Evolutionary conservation across 2,113 vertebrate species (phyloP), one percentile per base, ranked within the genome.

Genomic region (Pica pica): DNA sequence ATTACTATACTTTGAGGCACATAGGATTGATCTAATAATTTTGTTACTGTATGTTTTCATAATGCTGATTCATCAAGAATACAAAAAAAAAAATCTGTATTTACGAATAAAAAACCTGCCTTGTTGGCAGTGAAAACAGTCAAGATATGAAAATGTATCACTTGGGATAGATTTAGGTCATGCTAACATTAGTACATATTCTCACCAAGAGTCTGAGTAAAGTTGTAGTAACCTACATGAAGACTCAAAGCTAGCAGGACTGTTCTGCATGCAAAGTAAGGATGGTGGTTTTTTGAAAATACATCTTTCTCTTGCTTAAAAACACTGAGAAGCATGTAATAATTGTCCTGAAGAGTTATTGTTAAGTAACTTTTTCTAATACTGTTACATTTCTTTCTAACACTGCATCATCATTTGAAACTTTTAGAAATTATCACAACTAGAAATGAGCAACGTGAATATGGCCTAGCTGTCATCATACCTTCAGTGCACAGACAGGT

Each of bases 261-360:
- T 37, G 33, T 69, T 42, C 61, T 23, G 24, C 24, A n/a, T 9
- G 7, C 46, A 83, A 27, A 83, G 12, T 11, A 46, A 49, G 7
- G 16, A 53, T 24, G 13, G 1, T 0, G 1, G 4, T 1, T 6
- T 11, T 42, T 61, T 52, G 26, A 53, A 61, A 61, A 71, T 21
- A 53, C 27, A 44, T 27, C 33, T 33, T 46, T 33, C 17, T 31
- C 17, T 63, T 21, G 26, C 27, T 31, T 73, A 27, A 63, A 63
- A 27, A 56, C 26, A 77, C 21, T 42, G 11, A 60, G 21, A 57
- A 78, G 28, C 6, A 8, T 24, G 4, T 30, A 49, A 74, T 22
- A 46, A 52, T 53, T 31, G 14, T 20, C 31, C 31, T 19, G 18
- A 10, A 65, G 17, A 53, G 8, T 61, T 61, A 35, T 8, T 24